Conservation (phyloP, 2,888 invertebrate species). For the Sicus ferrugineus region DNA sequence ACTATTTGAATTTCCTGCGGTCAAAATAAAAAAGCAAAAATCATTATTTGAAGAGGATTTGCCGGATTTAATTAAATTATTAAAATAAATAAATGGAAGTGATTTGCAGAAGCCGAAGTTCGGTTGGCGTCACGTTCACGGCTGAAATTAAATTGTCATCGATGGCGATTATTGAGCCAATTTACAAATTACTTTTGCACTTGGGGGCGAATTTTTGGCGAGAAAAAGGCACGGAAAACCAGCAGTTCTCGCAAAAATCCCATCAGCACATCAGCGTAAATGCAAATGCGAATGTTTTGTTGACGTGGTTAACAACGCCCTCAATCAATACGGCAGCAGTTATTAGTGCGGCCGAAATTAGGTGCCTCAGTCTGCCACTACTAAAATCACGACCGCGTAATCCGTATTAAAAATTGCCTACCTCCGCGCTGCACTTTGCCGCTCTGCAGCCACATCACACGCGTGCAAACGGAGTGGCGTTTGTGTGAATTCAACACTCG, state of each 20-base stretch:
- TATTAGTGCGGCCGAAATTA: neutral
- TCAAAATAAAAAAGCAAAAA: neutral
- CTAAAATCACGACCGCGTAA: conserved; percentile 24
- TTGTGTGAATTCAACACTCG: neutral
- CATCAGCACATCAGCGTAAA: neutral
- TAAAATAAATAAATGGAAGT: conserved; percentile 16
- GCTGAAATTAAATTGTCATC: conserved; percentile 25
- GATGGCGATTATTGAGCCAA: conserved; percentile 23
- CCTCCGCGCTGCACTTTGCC: neutral
- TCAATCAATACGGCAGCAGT: neutral
- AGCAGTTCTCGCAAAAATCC: neutral
- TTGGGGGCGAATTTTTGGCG: conserved; percentile 20
- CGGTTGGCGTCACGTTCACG: neutral
- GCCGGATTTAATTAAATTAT: conserved; percentile 19
- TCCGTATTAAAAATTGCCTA: conserved; percentile 25
- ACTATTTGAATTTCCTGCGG: neutral
- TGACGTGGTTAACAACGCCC: too few relatives aligned
- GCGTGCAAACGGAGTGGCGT: too few relatives aligned
- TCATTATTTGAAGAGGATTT: conserved; percentile 23
- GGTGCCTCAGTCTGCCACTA: neutral
- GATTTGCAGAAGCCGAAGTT: neutral
- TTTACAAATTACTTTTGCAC: conserved; percentile 34
- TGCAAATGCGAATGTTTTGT: too few relatives aligned
- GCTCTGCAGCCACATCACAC: neutral
- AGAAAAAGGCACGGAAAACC: neutral